Conservation (phyloP, 1,140 invertebrate genomes). For the Cryptotermes secundus region DNA sequence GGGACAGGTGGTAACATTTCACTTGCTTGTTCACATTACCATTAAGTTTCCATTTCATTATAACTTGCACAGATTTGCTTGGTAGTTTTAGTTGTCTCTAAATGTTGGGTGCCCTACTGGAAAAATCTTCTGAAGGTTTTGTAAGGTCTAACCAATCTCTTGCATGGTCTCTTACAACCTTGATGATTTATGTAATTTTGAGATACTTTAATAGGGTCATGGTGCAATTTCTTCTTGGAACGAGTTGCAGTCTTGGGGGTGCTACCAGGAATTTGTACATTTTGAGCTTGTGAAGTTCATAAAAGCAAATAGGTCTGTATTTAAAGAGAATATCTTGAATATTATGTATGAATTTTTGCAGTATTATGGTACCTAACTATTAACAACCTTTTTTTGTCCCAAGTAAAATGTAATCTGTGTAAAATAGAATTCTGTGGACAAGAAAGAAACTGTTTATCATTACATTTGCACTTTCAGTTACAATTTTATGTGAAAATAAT, state of each 20-base stretch:
- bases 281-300: neutral
- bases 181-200: neutral
- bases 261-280: neutral
- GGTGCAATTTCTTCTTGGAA: neutral
- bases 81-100: neutral
- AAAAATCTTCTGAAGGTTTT: neutral
- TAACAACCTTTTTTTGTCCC: neutral
- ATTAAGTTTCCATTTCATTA: neutral
- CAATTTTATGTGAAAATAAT: neutral
- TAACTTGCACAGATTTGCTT: neutral
- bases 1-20: neutral
- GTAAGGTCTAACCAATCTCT: neutral
- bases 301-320: neutral
- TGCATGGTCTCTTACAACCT: neutral
- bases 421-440: neutral
- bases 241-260: neutral
- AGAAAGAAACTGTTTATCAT: neutral
- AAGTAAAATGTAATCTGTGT: neutral
- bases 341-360: neutral
- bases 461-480: neutral
- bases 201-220: neutral
- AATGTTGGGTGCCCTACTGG: conserved; percentile 14
- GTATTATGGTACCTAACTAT: neutral
- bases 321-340: neutral
- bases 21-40: neutral